A percentile compares a stretch with the other conserved stretches of the same genome.
Conservation (phyloP, 2,797 vertebrate genomes). For the Channa striata region DNA sequence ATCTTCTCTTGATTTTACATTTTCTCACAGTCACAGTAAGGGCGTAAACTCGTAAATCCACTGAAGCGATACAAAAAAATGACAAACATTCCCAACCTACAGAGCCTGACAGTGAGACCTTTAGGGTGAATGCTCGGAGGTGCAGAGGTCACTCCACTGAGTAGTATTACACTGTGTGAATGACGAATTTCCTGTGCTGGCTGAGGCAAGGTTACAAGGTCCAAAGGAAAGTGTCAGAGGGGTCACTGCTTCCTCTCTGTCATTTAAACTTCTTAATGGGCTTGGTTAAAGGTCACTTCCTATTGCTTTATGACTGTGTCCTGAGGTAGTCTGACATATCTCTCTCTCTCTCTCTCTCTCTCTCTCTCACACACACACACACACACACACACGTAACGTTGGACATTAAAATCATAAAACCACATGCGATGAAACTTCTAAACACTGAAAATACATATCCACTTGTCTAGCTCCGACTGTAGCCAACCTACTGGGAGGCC, state of each 20-base stretch:
- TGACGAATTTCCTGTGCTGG: slow-evolving; percentile 76
- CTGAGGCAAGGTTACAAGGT: slow-evolving; percentile 61
- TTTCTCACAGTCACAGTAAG: background rate
- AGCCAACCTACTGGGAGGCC: slow-evolving; percentile 23
- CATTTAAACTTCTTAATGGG: slow-evolving; percentile 57
- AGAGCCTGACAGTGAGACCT: slow-evolving; percentile 34
- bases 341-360: background rate
- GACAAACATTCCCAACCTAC: slow-evolving; percentile 32
- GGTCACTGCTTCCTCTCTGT: slow-evolving; percentile 66
- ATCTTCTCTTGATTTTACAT: background rate
- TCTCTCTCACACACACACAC: slow-evolving; percentile 3
- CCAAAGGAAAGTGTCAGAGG: slow-evolving; percentile 61
- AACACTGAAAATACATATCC: background rate
- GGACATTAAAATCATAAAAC: too few relatives aligned
- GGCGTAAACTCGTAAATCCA: background rate
- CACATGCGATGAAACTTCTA: too few relatives aligned
- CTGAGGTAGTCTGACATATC: slow-evolving; percentile 12
- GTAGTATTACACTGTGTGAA: slow-evolving; percentile 57
- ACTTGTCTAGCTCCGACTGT: background rate
- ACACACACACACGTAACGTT: background rate
- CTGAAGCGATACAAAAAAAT: slow-evolving; percentile 17
- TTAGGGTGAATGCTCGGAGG: slow-evolving; percentile 31
- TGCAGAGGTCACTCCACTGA: slow-evolving; percentile 49
- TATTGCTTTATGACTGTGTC: slow-evolving; percentile 49
- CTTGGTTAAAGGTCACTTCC: slow-evolving; percentile 61